Base-by-base conservation (phyloP, 2,888 invertebrate species). In the Synanthedon tipuliformis region DNA sequence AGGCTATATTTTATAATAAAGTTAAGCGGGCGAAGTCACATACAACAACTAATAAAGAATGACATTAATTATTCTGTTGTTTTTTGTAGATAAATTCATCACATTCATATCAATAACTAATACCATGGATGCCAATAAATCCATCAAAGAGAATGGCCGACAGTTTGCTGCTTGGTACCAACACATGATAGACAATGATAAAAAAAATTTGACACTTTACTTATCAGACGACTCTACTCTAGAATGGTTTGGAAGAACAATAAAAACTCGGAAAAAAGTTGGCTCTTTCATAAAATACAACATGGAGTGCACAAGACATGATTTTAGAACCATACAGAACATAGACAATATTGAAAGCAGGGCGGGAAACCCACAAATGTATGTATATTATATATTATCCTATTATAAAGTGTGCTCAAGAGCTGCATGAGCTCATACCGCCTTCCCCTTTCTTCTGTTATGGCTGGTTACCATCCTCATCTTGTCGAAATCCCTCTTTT, bases 191-290 rank as follows among this genome's bases (percentile, higher is more conserved):
- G 90, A 90, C 56, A 73, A 86, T 67, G 82, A 89, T 49, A 71
- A 88, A 12, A 75, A 81, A 49, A 88, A 84, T 56, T 60, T 90
- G 1, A 73, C 81, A 7, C 63, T 88, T 34, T 88, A 89, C 60
- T 62, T 90, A 23, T 80, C 88, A 15, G 87, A 89, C 56, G 81
- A 89, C 65, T 82, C 89, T 1, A 70, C 82, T 1, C 71, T 92
- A 2, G 90, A 92, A 68, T 92, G 91, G 91, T 92, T 92, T 68
- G 92, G 92, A 0, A 80, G 89, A 52, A 90, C 89, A 11, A 80
- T 92, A 7, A 89, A 81, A 65, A 89, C 89, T 0, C 88, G 87
- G 57, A 88, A 86, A 65, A 90, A 89, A 63, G 89, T 92, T 0
- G 70, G 83, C 2, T 71, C 81, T 4, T 92, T 91, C 59, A 62